These are phyloP conservation scores for Apodemia mormo DNA, from an alignment of 2,888 invertebrate species.

Conservation along the genomic window DNA sequence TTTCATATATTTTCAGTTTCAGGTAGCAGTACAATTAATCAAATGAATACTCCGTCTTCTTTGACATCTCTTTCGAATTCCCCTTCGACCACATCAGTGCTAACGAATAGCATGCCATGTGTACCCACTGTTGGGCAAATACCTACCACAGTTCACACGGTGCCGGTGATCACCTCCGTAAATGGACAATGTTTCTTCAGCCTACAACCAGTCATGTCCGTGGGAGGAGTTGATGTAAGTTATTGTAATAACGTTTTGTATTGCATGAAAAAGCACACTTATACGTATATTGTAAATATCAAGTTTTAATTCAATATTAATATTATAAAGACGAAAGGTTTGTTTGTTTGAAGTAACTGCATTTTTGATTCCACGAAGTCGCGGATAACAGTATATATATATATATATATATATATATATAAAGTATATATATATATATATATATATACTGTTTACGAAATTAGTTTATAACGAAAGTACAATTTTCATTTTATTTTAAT, in stretches of 20 bases:
- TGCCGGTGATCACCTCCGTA: slow-evolving; percentile 69
- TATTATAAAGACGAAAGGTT: no score
- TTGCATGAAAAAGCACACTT: not conserved
- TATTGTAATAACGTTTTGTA: not conserved
- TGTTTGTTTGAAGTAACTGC: no score
- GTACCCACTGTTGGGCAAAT: slow-evolving; percentile 44
- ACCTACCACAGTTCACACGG: slow-evolving; percentile 61
- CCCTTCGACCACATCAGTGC: slow-evolving; percentile 34
- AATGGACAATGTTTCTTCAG: slow-evolving; percentile 77
- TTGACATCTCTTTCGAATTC: slow-evolving; percentile 28
- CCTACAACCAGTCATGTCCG: slow-evolving; percentile 72
- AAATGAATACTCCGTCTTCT: not conserved
- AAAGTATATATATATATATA: no score
- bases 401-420: no score
- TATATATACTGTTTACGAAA: no score
- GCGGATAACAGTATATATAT: no score
- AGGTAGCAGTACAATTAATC: slow-evolving; percentile 52
- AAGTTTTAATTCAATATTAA: no score
- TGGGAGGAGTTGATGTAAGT: slow-evolving; percentile 67
- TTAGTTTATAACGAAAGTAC: no score
- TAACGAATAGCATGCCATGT: slow-evolving; percentile 29
- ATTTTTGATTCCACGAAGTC: no score
- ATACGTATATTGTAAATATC: no score
- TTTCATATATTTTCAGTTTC: slow-evolving; percentile 29
- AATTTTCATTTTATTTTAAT: no score